Conservation (phyloP, 1,140 invertebrate species). For the Heliconius hewitsoni region DNA sequence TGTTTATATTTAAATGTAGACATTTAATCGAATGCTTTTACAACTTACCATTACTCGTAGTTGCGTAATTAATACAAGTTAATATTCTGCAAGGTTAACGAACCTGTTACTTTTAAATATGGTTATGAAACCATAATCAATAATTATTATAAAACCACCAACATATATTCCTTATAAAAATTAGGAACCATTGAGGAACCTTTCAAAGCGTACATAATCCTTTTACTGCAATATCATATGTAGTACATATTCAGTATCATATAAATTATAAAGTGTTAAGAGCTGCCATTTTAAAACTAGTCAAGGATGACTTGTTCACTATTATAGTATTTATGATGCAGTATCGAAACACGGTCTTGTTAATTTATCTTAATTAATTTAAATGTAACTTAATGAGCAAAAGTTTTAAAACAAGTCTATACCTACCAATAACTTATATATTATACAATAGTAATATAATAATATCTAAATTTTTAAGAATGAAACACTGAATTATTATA, state of each 20-base stretch:
- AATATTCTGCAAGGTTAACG: slow-evolving; percentile 17
- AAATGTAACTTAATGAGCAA: not conserved
- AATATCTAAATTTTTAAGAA: too few species aligned
- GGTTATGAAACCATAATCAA: slow-evolving; percentile 8
- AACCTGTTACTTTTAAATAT: slow-evolving; percentile 19
- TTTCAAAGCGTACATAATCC: too few species aligned
- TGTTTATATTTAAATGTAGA: not conserved
- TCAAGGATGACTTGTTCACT: slow-evolving; percentile 11
- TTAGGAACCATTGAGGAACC: too few species aligned
- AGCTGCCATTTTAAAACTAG: not conserved
- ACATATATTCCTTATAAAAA: too few species aligned
- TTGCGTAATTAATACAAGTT: slow-evolving; percentile 14
- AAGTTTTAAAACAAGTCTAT: not conserved
- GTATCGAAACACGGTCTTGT: not conserved
- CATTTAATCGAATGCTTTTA: not conserved
- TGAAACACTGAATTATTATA: too few species aligned
- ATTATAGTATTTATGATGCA: not conserved
- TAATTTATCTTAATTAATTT: not conserved
- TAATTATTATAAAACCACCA: too few species aligned
- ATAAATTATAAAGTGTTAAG: not conserved
- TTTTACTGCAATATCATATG: too few species aligned
- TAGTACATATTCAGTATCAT: not conserved
- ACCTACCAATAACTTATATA: too few species aligned
- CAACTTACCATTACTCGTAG: not conserved
- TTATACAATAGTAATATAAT: too few species aligned